Percentiles rank a stretch among this genome's conserved stretches.
phyloP scores from a whole-genome alignment of 2,797 vertebrate species.

The Scyliorhinus canicula region DNA sequence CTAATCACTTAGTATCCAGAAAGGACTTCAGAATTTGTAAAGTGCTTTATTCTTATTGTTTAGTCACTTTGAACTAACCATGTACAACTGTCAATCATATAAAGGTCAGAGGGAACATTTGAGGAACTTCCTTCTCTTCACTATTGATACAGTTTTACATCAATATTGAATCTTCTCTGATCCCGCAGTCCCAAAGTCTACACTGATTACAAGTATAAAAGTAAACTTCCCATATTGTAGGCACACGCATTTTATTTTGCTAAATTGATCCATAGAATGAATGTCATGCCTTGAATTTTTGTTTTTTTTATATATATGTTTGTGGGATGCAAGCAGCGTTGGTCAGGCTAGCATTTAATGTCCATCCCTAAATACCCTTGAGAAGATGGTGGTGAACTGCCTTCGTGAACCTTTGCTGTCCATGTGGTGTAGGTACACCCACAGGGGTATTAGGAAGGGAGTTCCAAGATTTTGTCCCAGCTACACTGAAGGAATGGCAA shows the following conservation, averaged over 20 bases:
- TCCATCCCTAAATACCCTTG: no score
- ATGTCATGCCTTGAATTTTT: background rate
- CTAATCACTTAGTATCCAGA: background rate
- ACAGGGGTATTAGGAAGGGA: no score
- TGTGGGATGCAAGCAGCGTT: no score
- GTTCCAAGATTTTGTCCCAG: no score
- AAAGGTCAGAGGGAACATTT: background rate
- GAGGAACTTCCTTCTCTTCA: background rate
- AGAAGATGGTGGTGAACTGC: no score
- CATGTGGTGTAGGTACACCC: no score
- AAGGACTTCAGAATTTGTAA: background rate
- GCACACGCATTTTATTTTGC: background rate
- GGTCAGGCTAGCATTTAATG: no score
- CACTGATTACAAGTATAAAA: background rate
- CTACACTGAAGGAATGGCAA: no score
- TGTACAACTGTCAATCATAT: background rate
- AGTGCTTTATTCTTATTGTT: background rate
- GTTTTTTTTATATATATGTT: no score
- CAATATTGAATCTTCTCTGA: background rate
- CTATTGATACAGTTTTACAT: background rate
- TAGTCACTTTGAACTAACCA: background rate
- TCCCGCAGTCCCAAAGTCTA: background rate
- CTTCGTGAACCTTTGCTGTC: no score
- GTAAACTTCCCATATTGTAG: background rate
- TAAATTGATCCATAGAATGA: background rate